Conservation (phyloP, 2,113 vertebrate species). For the Vidua macroura region DNA sequence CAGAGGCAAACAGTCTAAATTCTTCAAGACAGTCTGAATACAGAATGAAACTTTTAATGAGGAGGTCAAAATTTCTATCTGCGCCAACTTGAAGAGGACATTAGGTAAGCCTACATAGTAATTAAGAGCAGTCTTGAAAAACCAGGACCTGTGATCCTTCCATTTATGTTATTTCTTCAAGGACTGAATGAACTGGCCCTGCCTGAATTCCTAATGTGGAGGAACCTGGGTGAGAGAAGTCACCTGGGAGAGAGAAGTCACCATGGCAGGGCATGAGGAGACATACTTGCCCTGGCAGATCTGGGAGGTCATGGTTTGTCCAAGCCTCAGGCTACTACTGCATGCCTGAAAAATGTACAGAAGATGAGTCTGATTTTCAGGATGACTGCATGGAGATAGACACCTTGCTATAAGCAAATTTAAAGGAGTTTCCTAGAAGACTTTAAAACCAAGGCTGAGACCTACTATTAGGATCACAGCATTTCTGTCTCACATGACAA, state of each 20-base stretch:
- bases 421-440: background rate
- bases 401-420: background rate
- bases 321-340: background rate
- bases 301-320: background rate
- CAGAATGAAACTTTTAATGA: background rate
- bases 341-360: background rate
- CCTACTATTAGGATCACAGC: background rate
- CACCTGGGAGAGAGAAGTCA: background rate
- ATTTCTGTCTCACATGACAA: background rate
- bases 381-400: background rate
- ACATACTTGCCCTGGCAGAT: background rate
- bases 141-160: background rate
- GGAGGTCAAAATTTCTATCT: background rate
- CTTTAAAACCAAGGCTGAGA: background rate
- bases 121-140: background rate
- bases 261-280: background rate
- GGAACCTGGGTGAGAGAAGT: background rate
- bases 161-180: background rate
- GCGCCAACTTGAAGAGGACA: background rate
- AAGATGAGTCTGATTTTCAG: background rate
- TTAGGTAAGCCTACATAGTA: background rate
- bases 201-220: background rate
- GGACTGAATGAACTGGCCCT: conserved; percentile 4
- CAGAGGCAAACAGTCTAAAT: background rate
- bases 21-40: background rate